phyloP scores from a whole-genome alignment of 2,113 vertebrate genomes.

The Empidonax traillii region DNA sequence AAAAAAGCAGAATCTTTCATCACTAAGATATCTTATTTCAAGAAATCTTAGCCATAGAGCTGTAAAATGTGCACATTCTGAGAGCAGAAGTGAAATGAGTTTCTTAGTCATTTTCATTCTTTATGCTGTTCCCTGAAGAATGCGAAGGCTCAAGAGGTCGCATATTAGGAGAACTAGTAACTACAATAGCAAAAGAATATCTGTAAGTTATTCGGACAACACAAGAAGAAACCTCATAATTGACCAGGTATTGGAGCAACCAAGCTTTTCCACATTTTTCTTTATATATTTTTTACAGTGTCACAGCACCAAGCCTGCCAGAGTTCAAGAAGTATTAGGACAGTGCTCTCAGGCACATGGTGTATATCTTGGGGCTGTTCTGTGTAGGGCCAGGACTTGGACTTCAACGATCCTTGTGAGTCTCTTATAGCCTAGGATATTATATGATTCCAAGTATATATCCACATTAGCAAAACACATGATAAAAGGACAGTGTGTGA shows the following conservation, averaged over 20 bases:
- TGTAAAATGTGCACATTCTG: not conserved
- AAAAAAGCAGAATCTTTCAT: constrained; percentile 61
- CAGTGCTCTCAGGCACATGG: not conserved
- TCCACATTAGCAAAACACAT: not conserved
- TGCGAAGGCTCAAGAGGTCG: not conserved
- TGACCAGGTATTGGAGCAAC: not conserved
- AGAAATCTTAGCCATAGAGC: not conserved
- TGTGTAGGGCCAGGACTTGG: not conserved
- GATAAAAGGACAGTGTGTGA: not conserved
- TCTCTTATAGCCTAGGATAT: not conserved
- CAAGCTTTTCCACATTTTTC: not conserved
- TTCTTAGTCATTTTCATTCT: not conserved
- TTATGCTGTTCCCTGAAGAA: not conserved
- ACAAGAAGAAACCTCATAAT: not conserved
- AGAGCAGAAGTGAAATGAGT: not conserved
- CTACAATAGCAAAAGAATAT: not conserved
- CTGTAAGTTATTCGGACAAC: not conserved
- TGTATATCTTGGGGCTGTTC: not conserved
- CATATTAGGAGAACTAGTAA: not conserved
- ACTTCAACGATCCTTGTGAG: not conserved
- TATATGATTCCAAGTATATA: not conserved
- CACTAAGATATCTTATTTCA: constrained; percentile 25
- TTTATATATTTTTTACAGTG: not conserved
- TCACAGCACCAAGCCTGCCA: not conserved
- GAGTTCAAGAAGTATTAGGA: not conserved